Percentiles rank a stretch among this genome's conserved stretches.
These are phyloP conservation scores for Polietes domitor DNA, from an alignment of 2,888 invertebrate species.

Conservation along the genomic window DNA sequence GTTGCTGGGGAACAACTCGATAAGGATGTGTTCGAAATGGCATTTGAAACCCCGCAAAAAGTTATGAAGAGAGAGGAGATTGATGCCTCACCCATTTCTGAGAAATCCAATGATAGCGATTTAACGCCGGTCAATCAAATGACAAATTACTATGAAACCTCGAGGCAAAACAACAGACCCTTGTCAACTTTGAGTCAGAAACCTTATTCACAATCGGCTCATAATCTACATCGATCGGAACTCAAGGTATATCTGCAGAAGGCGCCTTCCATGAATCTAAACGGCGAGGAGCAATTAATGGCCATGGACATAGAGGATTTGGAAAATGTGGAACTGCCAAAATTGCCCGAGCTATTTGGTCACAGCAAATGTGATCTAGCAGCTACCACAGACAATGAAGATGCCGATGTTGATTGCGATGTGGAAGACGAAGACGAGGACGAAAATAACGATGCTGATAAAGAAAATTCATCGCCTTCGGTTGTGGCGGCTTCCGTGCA, in stretches of 20 bases:
- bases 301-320: constrained; percentile 72
- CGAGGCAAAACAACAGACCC: constrained; percentile 55
- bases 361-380: constrained; percentile 71
- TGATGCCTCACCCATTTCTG: constrained; percentile 38
- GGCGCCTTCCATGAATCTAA: constrained; percentile 76
- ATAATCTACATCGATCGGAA: constrained; percentile 78
- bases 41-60: constrained; percentile 56
- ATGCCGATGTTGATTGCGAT: neutral
- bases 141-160: constrained; percentile 70
- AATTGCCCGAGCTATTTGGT: constrained; percentile 74
- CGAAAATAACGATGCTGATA: constrained; percentile 70
- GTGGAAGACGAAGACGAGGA: constrained; percentile 48
- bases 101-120: constrained; percentile 46
- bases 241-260: constrained; percentile 77
- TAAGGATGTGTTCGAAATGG: constrained; percentile 67
- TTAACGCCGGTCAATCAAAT: constrained; percentile 64
- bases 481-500: constrained; percentile 53
- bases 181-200: constrained; percentile 70
- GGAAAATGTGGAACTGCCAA: constrained; percentile 71
- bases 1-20: constrained; percentile 57
- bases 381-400: constrained; percentile 60
- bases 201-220: constrained; percentile 77
- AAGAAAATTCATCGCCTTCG: constrained; percentile 73
- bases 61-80: constrained; percentile 9
- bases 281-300: constrained; percentile 59